A percentile compares a stretch with the other conserved stretches of the same genome.
Evolutionary conservation across 2,113 vertebrate genomes (phyloP).

Genomic region (Melanostigma gelatinosum): DNA sequence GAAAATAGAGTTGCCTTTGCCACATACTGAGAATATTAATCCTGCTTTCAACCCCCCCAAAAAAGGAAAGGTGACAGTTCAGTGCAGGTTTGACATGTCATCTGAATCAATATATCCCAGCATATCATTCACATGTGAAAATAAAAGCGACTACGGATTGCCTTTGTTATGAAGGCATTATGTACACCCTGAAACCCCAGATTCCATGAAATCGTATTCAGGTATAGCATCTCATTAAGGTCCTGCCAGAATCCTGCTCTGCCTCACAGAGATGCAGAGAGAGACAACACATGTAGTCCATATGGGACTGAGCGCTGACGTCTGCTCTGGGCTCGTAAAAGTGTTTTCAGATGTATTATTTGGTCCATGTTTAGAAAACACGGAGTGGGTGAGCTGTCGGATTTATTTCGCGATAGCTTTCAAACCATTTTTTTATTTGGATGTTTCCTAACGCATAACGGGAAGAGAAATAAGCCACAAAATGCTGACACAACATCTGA

Average conservation of each 20-base stretch:
- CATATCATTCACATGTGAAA: slow-evolving; percentile 27
- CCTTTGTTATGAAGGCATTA: slow-evolving; percentile 64
- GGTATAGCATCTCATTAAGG: slow-evolving; percentile 77
- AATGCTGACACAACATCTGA: slow-evolving; percentile 39
- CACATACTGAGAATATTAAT: slow-evolving; percentile 51
- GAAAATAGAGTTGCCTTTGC: slow-evolving; percentile 51
- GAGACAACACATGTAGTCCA: slow-evolving; percentile 76
- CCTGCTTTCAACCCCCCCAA: slow-evolving; percentile 11
- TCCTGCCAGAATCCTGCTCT: slow-evolving; percentile 57
- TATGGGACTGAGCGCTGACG: slow-evolving; percentile 65
- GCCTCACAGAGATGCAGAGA: slow-evolving; percentile 56
- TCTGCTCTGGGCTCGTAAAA: slow-evolving; percentile 18
- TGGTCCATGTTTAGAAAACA: slow-evolving; percentile 50
- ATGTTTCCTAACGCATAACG: background rate
- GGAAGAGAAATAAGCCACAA: background rate
- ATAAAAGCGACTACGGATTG: slow-evolving; percentile 7
- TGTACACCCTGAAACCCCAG: slow-evolving; percentile 58
- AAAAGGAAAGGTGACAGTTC: slow-evolving; percentile 42
- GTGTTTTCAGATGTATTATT: slow-evolving; percentile 64
- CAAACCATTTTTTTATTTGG: slow-evolving; percentile 21
- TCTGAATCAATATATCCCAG: slow-evolving; percentile 57
- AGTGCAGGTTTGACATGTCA: slow-evolving; percentile 38
- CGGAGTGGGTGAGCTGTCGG: slow-evolving; percentile 36
- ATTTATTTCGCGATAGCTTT: slow-evolving; percentile 48
- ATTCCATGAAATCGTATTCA: slow-evolving; percentile 77